phyloP scores from a whole-genome alignment of 2,888 invertebrate species.

The Branchipolynoe longqiensis region DNA sequence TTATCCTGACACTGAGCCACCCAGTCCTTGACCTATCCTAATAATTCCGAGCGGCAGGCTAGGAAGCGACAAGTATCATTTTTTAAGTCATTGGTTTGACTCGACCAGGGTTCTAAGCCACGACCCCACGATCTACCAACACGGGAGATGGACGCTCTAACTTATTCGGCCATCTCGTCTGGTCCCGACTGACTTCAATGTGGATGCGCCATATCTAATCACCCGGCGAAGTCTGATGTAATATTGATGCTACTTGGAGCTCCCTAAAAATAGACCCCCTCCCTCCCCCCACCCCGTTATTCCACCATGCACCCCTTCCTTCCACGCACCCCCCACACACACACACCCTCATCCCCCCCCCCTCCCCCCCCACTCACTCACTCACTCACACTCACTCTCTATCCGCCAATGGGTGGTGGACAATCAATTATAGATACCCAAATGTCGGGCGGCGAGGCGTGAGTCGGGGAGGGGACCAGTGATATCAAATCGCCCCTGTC shows the following conservation, averaged over 20 bases:
- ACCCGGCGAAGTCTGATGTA: slow-evolving; percentile 39
- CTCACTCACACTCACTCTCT: not conserved
- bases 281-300: not conserved
- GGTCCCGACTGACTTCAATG: too few relatives aligned
- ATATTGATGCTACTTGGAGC: slow-evolving; percentile 45
- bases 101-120: too few relatives aligned
- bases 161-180: too few relatives aligned
- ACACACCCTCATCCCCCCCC: not conserved
- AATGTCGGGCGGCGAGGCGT: slow-evolving; percentile 18
- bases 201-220: slow-evolving; percentile 46
- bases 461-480: slow-evolving; percentile 11
- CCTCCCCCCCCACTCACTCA: not conserved
- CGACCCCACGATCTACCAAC: too few relatives aligned
- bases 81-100: too few relatives aligned
- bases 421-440: slow-evolving; percentile 44
- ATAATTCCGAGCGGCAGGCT: too few relatives aligned
- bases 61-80: too few relatives aligned
- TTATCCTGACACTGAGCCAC: too few relatives aligned
- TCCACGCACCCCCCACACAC: not conserved
- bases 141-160: too few relatives aligned
- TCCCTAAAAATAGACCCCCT: slow-evolving; percentile 22
- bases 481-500: slow-evolving; percentile 27
- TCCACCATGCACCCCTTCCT: not conserved
- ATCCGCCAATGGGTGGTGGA: slow-evolving; percentile 14
- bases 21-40: too few relatives aligned